Percentiles rank a stretch among this genome's conserved stretches.
Evolutionary conservation across 2,113 vertebrate genomes (phyloP).

Genomic region (Osmerus eperlanus): DNA sequence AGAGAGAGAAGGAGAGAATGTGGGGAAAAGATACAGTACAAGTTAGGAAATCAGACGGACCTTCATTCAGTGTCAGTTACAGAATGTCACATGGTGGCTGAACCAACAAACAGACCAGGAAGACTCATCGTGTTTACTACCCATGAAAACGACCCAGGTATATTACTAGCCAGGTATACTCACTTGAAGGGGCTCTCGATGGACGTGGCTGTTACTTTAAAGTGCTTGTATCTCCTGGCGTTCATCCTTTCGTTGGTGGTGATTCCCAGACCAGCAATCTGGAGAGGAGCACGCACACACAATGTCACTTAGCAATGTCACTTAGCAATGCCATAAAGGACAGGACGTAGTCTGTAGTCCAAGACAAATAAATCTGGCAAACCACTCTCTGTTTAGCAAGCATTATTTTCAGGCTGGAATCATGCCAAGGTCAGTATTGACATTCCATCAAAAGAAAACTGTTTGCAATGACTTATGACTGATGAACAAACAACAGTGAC

Average conservation of each 20-base stretch:
- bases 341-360: too few relatives aligned
- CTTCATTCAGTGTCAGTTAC: too few relatives aligned
- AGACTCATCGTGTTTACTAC: not conserved
- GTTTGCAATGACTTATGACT: too few relatives aligned
- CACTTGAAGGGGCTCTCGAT: constrained; percentile 99
- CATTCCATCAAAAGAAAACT: too few relatives aligned
- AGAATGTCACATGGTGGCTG: not conserved
- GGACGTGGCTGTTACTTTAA: constrained; percentile 99
- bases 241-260: constrained; percentile 99
- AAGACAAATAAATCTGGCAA: too few relatives aligned
- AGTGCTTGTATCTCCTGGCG: constrained; percentile 98
- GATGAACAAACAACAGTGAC: too few relatives aligned
- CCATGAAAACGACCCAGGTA: not conserved
- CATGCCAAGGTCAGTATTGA: too few relatives aligned
- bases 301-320: not conserved
- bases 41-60: not conserved
- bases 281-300: not conserved
- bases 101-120: not conserved
- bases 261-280: constrained; percentile 97
- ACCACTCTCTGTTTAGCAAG: too few relatives aligned
- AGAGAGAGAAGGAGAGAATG: constrained; percentile 1
- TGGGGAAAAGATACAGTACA: not conserved
- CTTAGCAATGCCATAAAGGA: too few relatives aligned
- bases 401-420: too few relatives aligned
- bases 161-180: constrained; percentile 41